Base-by-base conservation (phyloP, 30 jellyfish, hydroid and myxozoan species). In the Mastigias papua region DNA sequence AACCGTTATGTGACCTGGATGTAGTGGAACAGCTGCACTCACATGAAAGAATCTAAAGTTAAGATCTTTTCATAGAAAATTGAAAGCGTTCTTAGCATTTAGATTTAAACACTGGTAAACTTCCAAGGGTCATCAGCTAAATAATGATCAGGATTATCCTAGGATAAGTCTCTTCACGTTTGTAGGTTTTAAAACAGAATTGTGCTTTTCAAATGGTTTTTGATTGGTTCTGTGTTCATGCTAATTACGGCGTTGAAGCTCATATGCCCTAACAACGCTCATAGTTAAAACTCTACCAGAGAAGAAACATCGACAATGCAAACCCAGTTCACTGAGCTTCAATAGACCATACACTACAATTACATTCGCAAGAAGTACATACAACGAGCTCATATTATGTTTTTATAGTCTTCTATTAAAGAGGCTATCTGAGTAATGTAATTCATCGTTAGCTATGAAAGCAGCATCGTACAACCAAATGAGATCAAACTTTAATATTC, bases 121-220 rank as follows among this genome's bases (percentile, higher is more conserved):
- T 80, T 34, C 34, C 68, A 31, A 80, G 90, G 90, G 90, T 80
- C 90, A 80, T 80, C 78, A 65, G 90, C 71, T 29, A 27, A 80
- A 65, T 80, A 65, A 80, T 60, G 90, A 64, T 64, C 72, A 34
- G 90, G 90, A 80, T 80, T 30, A 80, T 80, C 90, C 90, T 26
- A 46, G 72, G 90, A 80, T 80, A 80, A 80, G 80, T 66, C 78
- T 58, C 80, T 27, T 80, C 90, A 35, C 75, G 75, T 62, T 80
- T 80, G 79, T 48, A 35, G 90, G 81, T 58, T 34, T 78, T 80
- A 63, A 65, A 73, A 32, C 21, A 19, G 78, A 66, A 80, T 64
- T 46, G 67, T 80, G 58, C 81, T 75, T 80, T 80, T 35, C 72
- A 65, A 61, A 62, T 80, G 74, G 62, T 63, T 34, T 28, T 64